These are phyloP conservation scores for Exocentrus adspersus DNA, from an alignment of 2,888 invertebrate genomes.

Conservation along the genomic window DNA sequence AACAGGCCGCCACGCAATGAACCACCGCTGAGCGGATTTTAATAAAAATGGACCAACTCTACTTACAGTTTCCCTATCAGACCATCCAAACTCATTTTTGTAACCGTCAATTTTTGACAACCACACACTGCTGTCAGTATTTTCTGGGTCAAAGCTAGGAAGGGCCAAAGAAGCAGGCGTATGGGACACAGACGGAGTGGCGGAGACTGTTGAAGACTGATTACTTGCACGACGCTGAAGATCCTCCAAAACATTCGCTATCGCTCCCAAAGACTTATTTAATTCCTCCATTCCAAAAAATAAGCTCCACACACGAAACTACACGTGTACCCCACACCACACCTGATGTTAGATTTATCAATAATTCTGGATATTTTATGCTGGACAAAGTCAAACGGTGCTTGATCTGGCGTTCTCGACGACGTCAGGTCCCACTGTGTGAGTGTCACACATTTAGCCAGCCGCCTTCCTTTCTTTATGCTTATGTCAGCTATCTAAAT, in stretches of 20 bases:
- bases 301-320: conserved; percentile 1
- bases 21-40: conserved; percentile 36
- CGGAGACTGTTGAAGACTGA: background rate
- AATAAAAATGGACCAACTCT: conserved; percentile 32
- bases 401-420: no score
- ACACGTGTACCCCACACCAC: conserved; percentile 10
- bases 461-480: no score
- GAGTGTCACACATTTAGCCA: no score
- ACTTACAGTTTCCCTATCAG: conserved; percentile 32
- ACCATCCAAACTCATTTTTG: conserved; percentile 30
- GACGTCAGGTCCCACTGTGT: no score
- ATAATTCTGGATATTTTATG: no score
- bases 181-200: background rate
- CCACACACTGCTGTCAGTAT: conserved; percentile 25
- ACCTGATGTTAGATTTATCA: background rate
- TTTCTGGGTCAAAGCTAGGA: conserved; percentile 11
- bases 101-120: conserved; percentile 30
- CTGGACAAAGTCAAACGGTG: no score
- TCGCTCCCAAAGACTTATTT: background rate
- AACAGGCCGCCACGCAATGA: conserved; percentile 12
- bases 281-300: conserved; percentile 5
- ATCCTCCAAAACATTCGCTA: background rate
- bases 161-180: conserved; percentile 8
- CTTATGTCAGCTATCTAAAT: no score
- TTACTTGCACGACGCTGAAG: background rate